phyloP scores from a whole-genome alignment of 2,797 vertebrate genomes.

The Synaphobranchus kaupii region DNA sequence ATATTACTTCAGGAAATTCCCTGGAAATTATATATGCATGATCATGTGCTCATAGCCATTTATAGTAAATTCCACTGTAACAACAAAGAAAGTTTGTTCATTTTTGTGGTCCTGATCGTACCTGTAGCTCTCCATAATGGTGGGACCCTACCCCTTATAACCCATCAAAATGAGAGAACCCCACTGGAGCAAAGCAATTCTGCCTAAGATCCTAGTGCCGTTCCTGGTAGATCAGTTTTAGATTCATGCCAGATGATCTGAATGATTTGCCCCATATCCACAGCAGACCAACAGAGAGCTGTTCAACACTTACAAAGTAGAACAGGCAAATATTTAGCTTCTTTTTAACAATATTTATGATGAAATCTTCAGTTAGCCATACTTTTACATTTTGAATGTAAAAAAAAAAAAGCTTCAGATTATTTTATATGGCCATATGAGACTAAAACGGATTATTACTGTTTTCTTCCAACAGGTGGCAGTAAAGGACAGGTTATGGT shows the following conservation, averaged over 20 bases:
- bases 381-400: neutral
- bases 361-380: neutral
- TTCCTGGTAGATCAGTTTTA: too few relatives aligned
- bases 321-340: neutral
- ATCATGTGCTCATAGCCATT: neutral
- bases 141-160: neutral
- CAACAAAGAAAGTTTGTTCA: neutral
- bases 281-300: neutral
- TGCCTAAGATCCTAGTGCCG: too few relatives aligned
- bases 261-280: too few relatives aligned
- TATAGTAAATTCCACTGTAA: neutral
- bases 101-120: neutral
- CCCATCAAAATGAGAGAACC: neutral
- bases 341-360: neutral
- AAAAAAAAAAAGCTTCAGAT: neutral
- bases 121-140: too few relatives aligned
- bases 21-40: too few relatives aligned
- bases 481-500: conserved; percentile 1
- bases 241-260: too few relatives aligned
- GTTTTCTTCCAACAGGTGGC: conserved; percentile 4
- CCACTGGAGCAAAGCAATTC: neutral
- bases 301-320: neutral
- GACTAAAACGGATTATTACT: neutral
- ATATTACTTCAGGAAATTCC: too few relatives aligned
- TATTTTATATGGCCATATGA: neutral